These are phyloP conservation scores for Eilema griseolum DNA, from an alignment of 2,888 invertebrate genomes.

Conservation along the genomic window DNA sequence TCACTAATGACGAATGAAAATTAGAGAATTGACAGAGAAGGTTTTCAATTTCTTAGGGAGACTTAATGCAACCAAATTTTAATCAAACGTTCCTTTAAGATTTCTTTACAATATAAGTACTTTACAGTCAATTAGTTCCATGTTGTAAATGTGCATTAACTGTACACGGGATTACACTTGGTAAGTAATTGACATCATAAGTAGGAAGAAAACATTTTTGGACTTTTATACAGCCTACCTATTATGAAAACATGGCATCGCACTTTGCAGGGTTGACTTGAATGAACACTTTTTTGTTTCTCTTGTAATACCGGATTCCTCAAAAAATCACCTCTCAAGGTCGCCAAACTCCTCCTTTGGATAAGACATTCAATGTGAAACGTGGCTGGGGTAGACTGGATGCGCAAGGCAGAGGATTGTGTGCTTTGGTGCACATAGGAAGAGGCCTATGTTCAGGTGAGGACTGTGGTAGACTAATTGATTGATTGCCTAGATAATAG, in stretches of 20 bases:
- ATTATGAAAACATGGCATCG: constrained; percentile 1
- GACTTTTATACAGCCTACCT: neutral
- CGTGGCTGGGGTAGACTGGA: too few relatives aligned
- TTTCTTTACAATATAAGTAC: neutral
- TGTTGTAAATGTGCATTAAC: neutral
- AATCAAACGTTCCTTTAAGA: neutral
- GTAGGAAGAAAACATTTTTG: neutral
- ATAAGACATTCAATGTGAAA: too few relatives aligned
- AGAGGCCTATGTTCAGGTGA: too few relatives aligned
- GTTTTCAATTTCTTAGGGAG: neutral
- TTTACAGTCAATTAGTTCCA: neutral
- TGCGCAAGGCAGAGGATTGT: too few relatives aligned
- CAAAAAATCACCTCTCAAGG: too few relatives aligned
- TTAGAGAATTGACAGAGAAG: neutral
- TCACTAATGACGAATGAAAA: neutral
- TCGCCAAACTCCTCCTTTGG: too few relatives aligned
- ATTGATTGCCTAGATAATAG: too few relatives aligned
- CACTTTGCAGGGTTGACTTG: constrained; percentile 2
- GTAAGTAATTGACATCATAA: neutral
- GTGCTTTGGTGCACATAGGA: too few relatives aligned
- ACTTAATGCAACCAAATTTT: neutral
- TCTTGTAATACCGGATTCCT: neutral
- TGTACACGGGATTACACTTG: constrained; percentile 4
- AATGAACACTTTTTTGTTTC: neutral
- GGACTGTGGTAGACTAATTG: too few relatives aligned